Evolutionary conservation across 2,797 vertebrate species (phyloP).

Genomic region (Echeneis naucrates): DNA sequence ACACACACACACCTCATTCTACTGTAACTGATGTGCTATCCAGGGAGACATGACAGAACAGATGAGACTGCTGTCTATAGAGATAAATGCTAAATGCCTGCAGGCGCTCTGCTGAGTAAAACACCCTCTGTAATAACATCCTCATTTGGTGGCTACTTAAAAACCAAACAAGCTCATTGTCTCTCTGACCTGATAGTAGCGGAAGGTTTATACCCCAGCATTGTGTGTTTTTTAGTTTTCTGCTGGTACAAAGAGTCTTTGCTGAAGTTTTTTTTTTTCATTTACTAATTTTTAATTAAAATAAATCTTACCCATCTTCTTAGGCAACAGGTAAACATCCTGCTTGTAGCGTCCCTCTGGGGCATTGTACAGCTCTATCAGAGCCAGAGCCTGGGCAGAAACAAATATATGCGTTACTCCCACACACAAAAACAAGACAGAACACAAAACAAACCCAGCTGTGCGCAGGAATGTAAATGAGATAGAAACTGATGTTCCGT

Average conservation of each 20-base stretch:
- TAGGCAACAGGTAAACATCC: conserved; percentile 95
- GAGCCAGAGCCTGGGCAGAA: conserved; percentile 89
- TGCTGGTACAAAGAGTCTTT: neutral
- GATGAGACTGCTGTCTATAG: conserved; percentile 30
- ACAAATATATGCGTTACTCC: conserved; percentile 27
- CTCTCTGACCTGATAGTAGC: neutral
- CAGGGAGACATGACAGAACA: conserved; percentile 26
- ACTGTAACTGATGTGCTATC: conserved; percentile 37
- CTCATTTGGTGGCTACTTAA: conserved; percentile 27
- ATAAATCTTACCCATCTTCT: conserved; percentile 93
- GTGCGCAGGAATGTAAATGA: neutral
- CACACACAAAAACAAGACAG: neutral
- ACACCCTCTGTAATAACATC: conserved; percentile 19
- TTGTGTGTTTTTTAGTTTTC: neutral
- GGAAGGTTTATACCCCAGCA: no score
- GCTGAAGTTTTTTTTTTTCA: neutral
- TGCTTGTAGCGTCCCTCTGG: conserved; percentile 97
- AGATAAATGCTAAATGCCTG: conserved; percentile 25
- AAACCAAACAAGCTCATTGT: conserved; percentile 5
- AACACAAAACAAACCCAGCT: neutral
- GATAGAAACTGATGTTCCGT: neutral
- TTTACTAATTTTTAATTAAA: neutral
- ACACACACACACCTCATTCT: conserved; percentile 28
- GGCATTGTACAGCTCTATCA: conserved; percentile 97
- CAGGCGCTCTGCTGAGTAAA: conserved; percentile 19